A percentile compares a stretch with the other conserved stretches of the same genome.
Evolutionary conservation across 2,888 invertebrate species (phyloP).

Genomic region (Caradrina clavipalpis): DNA sequence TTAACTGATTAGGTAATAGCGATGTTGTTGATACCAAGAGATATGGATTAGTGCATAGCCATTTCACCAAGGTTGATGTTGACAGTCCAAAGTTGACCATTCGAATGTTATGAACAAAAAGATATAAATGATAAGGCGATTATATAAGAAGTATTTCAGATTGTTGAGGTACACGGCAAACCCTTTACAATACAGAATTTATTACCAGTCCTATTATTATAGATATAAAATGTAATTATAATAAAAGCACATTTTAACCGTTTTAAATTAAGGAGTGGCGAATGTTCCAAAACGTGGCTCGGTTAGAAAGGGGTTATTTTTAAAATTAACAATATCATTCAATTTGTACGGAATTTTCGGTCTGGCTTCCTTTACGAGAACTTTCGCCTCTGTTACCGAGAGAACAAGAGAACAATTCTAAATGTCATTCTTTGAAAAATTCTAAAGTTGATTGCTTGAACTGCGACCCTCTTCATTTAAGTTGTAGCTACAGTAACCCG

Average conservation of each 20-base stretch:
- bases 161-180: background rate
- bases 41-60: slow-evolving; percentile 3
- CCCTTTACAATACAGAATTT: background rate
- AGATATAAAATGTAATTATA: no score
- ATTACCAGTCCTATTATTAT: background rate
- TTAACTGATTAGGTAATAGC: slow-evolving; percentile 23
- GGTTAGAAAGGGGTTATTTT: background rate
- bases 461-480: background rate
- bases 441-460: background rate
- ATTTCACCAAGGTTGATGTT: background rate
- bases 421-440: slow-evolving; percentile 5
- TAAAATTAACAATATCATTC: slow-evolving; percentile 7
- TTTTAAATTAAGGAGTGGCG: background rate
- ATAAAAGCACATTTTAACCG: background rate
- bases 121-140: no score
- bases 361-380: slow-evolving; percentile 6
- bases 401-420: slow-evolving; percentile 3
- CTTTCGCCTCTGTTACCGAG: background rate
- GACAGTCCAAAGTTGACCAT: background rate
- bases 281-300: background rate
- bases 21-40: background rate
- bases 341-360: background rate
- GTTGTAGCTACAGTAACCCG: no score
- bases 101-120: background rate
- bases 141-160: no score